phyloP scores from a whole-genome alignment of 2,113 vertebrate species.

The Lethenteron reissneri region DNA sequence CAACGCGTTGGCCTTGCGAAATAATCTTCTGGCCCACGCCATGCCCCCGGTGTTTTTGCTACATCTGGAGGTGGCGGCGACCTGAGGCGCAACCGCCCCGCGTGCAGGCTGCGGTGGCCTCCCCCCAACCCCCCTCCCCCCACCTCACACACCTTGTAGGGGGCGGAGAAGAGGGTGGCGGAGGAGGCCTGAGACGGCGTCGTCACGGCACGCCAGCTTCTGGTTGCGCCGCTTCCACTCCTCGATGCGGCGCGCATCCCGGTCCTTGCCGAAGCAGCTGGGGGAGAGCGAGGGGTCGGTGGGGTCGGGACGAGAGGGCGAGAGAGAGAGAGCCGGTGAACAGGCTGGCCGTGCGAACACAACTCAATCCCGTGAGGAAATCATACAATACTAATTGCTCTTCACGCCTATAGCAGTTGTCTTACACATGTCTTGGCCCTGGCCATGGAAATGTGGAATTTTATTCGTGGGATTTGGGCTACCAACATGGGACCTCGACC shows the following conservation, averaged over 20 bases:
- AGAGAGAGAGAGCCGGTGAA: too few species aligned
- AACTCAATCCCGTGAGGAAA: too few species aligned
- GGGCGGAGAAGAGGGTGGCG: conserved; percentile 1
- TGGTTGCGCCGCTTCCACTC: conserved; percentile 1
- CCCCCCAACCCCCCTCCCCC: background rate
- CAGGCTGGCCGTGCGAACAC: too few species aligned
- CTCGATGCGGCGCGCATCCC: conserved; percentile 3
- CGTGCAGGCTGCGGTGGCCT: background rate
- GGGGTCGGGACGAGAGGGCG: too few species aligned
- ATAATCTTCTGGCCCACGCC: background rate
- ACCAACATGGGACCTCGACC: too few species aligned
- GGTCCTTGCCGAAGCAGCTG: background rate
- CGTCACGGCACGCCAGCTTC: background rate
- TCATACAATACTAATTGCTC: too few species aligned
- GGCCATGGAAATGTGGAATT: too few species aligned
- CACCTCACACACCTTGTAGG: background rate
- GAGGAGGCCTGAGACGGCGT: conserved; percentile 4
- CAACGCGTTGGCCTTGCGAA: background rate
- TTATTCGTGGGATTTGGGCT: too few species aligned
- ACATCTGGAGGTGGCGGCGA: background rate
- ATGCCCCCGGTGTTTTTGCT: background rate
- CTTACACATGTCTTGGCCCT: too few species aligned
- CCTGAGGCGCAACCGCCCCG: background rate
- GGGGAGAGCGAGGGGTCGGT: background rate
- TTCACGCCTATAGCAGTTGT: too few species aligned